A percentile compares a stretch with the other conserved stretches of the same genome.
phyloP scores from a whole-genome alignment of 2,797 vertebrate species.

The Micrastur ruficollis region DNA sequence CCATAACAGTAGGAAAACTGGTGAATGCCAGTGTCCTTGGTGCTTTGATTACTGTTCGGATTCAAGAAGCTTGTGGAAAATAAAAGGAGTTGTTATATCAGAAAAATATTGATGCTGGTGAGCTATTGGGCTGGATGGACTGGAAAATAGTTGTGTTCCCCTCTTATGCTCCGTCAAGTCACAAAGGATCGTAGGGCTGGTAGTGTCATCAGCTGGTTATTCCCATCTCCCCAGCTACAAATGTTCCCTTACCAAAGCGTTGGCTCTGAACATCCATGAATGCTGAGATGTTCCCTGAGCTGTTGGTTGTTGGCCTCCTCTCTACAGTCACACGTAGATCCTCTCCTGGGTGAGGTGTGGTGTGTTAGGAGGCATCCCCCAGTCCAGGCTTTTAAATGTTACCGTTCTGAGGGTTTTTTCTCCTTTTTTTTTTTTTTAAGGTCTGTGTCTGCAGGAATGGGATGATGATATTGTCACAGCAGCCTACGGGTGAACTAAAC shows the following conservation, averaged over 20 bases:
- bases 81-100: neutral
- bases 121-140: neutral
- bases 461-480: neutral
- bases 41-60: neutral
- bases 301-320: neutral
- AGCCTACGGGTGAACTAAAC: neutral
- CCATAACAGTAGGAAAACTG: neutral
- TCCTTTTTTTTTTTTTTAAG: neutral
- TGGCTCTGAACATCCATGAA: neutral
- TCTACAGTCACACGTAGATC: neutral
- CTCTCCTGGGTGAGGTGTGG: neutral
- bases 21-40: neutral
- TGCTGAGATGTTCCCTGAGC: neutral
- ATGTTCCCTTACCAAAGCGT: fast-evolving
- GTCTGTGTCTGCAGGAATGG: neutral
- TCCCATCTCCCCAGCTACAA: neutral
- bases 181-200: neutral
- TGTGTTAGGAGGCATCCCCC: neutral
- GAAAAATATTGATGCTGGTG: neutral
- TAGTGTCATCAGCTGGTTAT: neutral
- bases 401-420: neutral
- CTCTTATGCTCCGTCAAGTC: neutral
- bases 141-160: neutral
- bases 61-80: neutral
- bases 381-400: neutral